Base-by-base conservation (phyloP, 2,113 vertebrate species). In the Cranoglanis bouderius region DNA sequence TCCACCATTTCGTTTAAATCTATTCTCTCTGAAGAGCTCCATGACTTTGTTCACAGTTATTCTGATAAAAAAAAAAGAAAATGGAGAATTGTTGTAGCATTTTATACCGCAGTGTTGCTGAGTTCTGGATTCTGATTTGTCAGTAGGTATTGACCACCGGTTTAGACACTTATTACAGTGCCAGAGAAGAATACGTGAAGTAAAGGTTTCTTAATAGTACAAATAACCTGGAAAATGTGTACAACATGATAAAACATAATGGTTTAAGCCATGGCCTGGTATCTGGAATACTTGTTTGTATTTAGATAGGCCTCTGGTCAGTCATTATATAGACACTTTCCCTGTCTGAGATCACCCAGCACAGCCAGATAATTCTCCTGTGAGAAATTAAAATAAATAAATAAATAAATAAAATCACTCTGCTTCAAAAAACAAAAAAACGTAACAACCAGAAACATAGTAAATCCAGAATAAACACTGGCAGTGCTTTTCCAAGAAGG, bases 21-120 rank as follows among this genome's bases (percentile, higher is more conserved):
- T 97, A 97, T 0, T 99, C 98, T 46, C 97, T 49, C 19, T 29
- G 74, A 13, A 99, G 90, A 98, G 97, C 12, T 96, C 96, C 43
- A 94, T 92, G 4, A 85, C 67, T 19, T 29, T 19, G 72, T 40
- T 21, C 0, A 93, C 92, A 0, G 96, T 74, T 74, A 74, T 24
- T 21, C 70, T 10, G 35, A 21, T 19, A 40, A 40, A 72, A 35
- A 72, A 72, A 21, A 8, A 40, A 40, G 38, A 35, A 72, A 72
- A 35, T 5, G 4, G 1, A 38, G 32, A 72, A 38, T n/a, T n/a
- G 26, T 63, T 67, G 29, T 32, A 32, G 67, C 67, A 70, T 32
- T 24, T 70, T 16, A 70, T 70, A 70, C 32, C 0, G 4, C 63
- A 65, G 67, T 35, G 4, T 32, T 18, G 1, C 2, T 32, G 29